phyloP scores from a whole-genome alignment of 2,113 vertebrate genomes.

The Vireo altiloquus region DNA sequence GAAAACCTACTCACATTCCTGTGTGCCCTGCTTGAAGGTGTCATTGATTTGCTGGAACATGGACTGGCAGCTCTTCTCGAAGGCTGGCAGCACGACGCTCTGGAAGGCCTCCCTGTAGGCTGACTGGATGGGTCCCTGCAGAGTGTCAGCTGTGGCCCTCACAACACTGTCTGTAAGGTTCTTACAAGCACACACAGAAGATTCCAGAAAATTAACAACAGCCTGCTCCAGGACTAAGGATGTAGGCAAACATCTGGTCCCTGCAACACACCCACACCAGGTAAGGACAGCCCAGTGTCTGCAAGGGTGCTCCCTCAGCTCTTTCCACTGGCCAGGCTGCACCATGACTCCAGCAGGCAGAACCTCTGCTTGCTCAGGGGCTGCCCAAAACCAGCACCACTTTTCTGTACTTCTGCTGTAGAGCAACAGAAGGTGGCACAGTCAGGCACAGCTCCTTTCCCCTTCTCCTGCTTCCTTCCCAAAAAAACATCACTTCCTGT shows the following conservation, averaged over 20 bases:
- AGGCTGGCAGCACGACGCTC: constrained; percentile 88
- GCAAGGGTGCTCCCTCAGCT: not conserved
- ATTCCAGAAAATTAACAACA: not conserved
- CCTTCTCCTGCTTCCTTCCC: not conserved
- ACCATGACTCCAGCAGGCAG: not conserved
- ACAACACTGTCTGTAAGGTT: constrained; percentile 91
- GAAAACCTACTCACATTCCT: constrained; percentile 86
- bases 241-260: not conserved
- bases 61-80: constrained; percentile 95
- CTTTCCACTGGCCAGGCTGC: not conserved
- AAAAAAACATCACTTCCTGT: not conserved
- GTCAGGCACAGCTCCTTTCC: not conserved
- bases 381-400: not conserved
- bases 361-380: not conserved
- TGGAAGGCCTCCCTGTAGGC: constrained; percentile 94
- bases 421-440: not conserved
- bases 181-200: constrained; percentile 51
- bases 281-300: not conserved
- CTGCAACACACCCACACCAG: not conserved
- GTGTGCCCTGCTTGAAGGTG: constrained; percentile 95
- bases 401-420: not conserved
- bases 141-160: constrained; percentile 87
- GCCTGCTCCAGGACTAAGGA: not conserved
- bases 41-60: constrained; percentile 99
- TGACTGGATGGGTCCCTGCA: constrained; percentile 92